Base-by-base conservation (phyloP, 2,797 vertebrate species). In the Nothura maculosa region DNA sequence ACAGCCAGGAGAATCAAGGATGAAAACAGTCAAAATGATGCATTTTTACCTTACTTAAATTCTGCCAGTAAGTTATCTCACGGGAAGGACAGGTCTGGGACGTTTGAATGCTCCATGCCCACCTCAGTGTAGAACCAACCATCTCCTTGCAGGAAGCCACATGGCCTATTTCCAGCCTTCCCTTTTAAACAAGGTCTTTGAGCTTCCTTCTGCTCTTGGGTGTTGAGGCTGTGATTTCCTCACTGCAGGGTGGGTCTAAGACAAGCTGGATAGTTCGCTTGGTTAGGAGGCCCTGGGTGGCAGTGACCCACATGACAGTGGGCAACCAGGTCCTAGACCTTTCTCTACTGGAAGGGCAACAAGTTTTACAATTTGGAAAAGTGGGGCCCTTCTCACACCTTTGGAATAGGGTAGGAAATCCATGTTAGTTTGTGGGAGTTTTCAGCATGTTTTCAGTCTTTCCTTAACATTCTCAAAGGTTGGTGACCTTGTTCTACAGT, bases 191-290 rank as follows among this genome's bases (percentile, higher is more conserved):
- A 13, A 63, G 69, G 34, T 13, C 36, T 70, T 88, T 52, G 16
- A 19, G 22, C 13, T 85, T 82, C 45, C 21, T 82, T 58, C 64
- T n/a, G 27, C 12, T 87, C 10, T 22, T 73, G 3, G 3, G 52
- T 62, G 48, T 36, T 64, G 72, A 80, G 32, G 24, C 34, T n/a
- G 14, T 3, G 5, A 6, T n/a, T 43, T 28, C 28, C 28, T 72
- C 38, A n/a, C 7, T 45, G 21, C 19, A 40, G 45, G 8, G 18
- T 17, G 27, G 5, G 4, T 84, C 12, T 52, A 40, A 57, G 9
- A 38, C 8, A 1, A 0, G 40, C 21, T 1, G 2, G 28, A 43
- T 54, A 12, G 42, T 24, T 48, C 24, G 17, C 17, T 45, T 0
- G 1, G 21, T 80, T 0, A 9, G 36, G 10, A 25, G 18, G 7